Evolutionary conservation across 2,888 invertebrate species (phyloP), one percentile per base, ranked within the genome.

Genomic region (Andricus quercusramuli): DNA sequence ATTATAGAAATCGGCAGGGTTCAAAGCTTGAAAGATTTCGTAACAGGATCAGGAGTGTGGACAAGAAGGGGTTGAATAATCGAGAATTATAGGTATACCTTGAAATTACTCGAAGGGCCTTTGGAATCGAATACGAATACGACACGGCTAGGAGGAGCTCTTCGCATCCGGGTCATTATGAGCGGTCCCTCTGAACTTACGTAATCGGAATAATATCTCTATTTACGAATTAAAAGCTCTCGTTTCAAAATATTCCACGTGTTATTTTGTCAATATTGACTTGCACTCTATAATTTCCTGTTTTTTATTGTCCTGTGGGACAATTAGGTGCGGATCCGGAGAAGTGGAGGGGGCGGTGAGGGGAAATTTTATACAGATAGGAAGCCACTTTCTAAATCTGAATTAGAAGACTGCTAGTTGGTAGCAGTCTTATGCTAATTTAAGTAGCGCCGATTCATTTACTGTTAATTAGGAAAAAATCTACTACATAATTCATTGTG

Each of bases 221-320:
- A 90, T 90, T 90, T 90, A 90, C 88, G 85, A 91, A 90, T 90
- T 90, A 89, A 89, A 89, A 86, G 87, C 88, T 91, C 89, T 78
- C 81, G 90, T 90, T 90, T 91, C 90, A 90, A 89, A 91, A 90
- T 91, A 90, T 87, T 88, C 89, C 89, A 85, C 83, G 84, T 81
- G 78, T 77, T 89, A 86, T 89, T 88, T 89, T 84, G 88, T 89
- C 90, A 90, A 90, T 91, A 91, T 90, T 90, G 86, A 87, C 89
- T 85, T 85, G 81, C 74, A 77, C 82, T 41, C 65, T 62, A 13
- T 25, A 68, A 67, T 67, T 51, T 66, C 62, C n/a, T 15, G 13
- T 56, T 47, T 74, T 17, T 79, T 62, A 25, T 74, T 51, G 13
- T 62, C 66, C n/a, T 6, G n/a, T 32, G 32, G 17, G 6, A 51